Evolutionary conservation across 2,888 invertebrate genomes (phyloP), one percentile per base, ranked within the genome.

Genomic region (Leptura quadrifasciata): DNA sequence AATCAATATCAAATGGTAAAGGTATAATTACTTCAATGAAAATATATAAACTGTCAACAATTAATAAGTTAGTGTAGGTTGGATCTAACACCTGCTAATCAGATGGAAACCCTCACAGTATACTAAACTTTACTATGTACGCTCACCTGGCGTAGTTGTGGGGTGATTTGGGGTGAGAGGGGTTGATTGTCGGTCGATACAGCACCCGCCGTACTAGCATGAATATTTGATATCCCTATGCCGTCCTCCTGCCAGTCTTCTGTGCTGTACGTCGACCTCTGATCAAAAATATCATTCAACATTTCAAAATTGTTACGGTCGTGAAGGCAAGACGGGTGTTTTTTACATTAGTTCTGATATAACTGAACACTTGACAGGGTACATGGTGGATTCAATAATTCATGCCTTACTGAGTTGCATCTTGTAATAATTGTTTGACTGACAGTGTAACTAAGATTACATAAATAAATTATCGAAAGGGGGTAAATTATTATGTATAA

Each of bases 161-260:
- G 54, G 60, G 39, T 58, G 39, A 39, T 60, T 27, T 54, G 72
- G 75, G 77, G 77, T 52, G 79, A 73, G 78, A 72, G 77, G 79
- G 79, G 79, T 76, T 75, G 75, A 76, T 76, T 76, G 69, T 77
- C 83, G 87, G 86, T 87, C 87, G 87, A 87, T 87, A 87, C 84
- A 86, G 87, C 87, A 81, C 81, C 85, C 83, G 87, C 84, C 86
- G 87, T 84, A 84, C 82, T 81, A 83, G 83, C 86, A 88, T 88
- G 87, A 88, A 88, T 88, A 87, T 88, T 88, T 88, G 86, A 88
- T 87, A 85, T 82, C 83, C 84, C 85, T 83, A 55, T 17, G 52
- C 60, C 61, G 63, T 52, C 69, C 57, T 67, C 54, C 73, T 74
- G 74, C 71, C 55, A 35, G 39, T 63, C 63, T 31, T 39, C 63